Percentiles rank a stretch among this genome's conserved stretches.
Evolutionary conservation across 2,888 invertebrate genomes (phyloP).

Genomic region (Phengaris arion): DNA sequence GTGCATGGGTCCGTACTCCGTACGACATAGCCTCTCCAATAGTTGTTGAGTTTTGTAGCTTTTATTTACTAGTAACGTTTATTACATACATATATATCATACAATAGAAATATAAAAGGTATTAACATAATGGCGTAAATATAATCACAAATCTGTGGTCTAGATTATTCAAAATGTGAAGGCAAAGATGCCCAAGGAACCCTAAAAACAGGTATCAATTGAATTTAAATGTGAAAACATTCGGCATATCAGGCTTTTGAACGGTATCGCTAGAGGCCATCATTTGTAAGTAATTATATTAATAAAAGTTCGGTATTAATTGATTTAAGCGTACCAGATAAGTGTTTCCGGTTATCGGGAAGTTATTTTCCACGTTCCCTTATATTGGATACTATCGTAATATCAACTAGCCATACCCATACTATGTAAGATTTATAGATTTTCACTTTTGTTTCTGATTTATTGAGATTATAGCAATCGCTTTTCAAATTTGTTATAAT

Average conservation of each 20-base stretch:
- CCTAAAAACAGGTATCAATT: slow-evolving; percentile 22
- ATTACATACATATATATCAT: no score
- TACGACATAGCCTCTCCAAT: background rate
- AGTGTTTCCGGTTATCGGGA: slow-evolving; percentile 14
- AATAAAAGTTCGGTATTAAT: slow-evolving; percentile 20
- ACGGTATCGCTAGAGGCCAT: slow-evolving; percentile 13
- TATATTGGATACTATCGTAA: background rate
- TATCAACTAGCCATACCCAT: background rate
- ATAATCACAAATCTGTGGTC: background rate
- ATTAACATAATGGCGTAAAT: background rate
- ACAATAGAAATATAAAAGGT: no score
- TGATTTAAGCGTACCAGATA: slow-evolving; percentile 18
- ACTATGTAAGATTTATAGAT: slow-evolving; percentile 15
- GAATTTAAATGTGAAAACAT: slow-evolving; percentile 21
- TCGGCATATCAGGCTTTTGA: slow-evolving; percentile 2
- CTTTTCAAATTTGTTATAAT: background rate
- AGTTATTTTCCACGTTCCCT: background rate
- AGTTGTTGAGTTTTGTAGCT: background rate
- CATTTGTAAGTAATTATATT: slow-evolving; percentile 8
- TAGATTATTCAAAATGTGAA: background rate
- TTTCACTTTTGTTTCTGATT: slow-evolving; percentile 25
- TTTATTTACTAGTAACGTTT: no score
- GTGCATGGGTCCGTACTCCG: background rate
- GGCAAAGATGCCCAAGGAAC: background rate
- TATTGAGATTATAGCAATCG: slow-evolving; percentile 7